These are phyloP conservation scores for Sycophaga agraensis DNA, from an alignment of 1,140 invertebrate species.

Conservation along the genomic window DNA sequence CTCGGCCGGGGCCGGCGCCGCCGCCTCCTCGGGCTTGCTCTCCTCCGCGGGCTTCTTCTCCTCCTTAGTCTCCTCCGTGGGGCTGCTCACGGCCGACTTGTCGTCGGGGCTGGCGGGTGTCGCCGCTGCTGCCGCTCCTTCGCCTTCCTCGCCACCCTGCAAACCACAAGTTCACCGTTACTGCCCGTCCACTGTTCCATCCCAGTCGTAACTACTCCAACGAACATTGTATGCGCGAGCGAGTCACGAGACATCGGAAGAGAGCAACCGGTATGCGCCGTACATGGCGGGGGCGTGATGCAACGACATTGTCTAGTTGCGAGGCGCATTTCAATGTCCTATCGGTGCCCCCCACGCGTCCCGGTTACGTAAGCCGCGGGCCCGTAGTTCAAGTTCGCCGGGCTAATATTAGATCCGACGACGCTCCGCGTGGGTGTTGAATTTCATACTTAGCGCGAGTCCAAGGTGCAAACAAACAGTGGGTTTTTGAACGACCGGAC, in stretches of 20 bases:
- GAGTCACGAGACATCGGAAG: no score
- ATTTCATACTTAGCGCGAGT: neutral
- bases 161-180: no score
- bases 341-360: neutral
- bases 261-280: no score
- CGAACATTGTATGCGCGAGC: no score
- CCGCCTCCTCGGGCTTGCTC: constrained; percentile 39
- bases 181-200: no score
- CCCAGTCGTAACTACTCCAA: no score
- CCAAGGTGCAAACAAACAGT: neutral
- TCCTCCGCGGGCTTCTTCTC: constrained; percentile 35
- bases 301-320: no score
- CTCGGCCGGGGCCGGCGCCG: constrained; percentile 40
- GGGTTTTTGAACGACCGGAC: neutral
- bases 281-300: no score
- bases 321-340: no score
- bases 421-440: neutral
- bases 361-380: neutral
- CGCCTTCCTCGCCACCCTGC: constrained; percentile 52
- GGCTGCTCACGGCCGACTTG: constrained; percentile 49
- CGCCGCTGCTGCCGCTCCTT: constrained; percentile 33
- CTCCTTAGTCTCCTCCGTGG: constrained; percentile 47
- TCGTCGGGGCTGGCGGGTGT: constrained; percentile 38
- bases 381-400: constrained; percentile 7
- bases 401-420: neutral